Evolutionary conservation across 23 tunicate species (phyloP).

Genomic region (Ascidia mentula): DNA sequence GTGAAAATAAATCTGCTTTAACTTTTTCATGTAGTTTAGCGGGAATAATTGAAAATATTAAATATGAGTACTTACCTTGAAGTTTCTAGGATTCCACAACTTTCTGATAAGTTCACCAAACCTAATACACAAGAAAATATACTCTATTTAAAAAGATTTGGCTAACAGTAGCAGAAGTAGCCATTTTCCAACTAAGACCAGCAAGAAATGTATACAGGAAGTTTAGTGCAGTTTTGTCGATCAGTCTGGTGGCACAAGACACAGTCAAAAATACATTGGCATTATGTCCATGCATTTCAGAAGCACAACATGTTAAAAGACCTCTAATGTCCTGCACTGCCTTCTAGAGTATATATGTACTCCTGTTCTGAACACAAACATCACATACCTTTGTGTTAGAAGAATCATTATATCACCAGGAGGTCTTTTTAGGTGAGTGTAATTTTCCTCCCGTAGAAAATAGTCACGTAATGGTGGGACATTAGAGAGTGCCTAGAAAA

Average conservation of each 20-base stretch:
- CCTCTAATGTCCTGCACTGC: no score
- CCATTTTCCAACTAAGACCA: no score
- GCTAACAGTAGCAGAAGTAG: neutral
- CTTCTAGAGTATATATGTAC: no score
- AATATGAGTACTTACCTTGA: conserved; percentile 38
- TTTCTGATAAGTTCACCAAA: conserved; percentile 93
- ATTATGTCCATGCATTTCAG: no score
- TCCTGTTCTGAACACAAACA: no score
- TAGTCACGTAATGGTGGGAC: conserved; percentile 86
- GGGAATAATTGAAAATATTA: neutral
- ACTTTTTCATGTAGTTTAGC: neutral
- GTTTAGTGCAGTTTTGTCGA: no score
- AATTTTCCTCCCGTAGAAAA: conserved; percentile 80
- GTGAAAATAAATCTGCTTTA: neutral
- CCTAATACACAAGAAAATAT: conserved; percentile 6
- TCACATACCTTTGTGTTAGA: conserved; percentile 78
- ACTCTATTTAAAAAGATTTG: neutral
- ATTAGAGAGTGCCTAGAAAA: conserved; percentile 64
- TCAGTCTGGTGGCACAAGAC: no score
- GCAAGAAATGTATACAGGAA: no score
- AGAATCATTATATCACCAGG: conserved; percentile 92
- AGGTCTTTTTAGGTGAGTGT: conserved; percentile 81
- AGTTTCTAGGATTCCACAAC: conserved; percentile 90
- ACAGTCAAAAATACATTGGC: no score
- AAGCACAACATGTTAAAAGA: no score